Evolutionary conservation across 1,140 invertebrate species (phyloP).

Genomic region (Adelges cooleyi): DNA sequence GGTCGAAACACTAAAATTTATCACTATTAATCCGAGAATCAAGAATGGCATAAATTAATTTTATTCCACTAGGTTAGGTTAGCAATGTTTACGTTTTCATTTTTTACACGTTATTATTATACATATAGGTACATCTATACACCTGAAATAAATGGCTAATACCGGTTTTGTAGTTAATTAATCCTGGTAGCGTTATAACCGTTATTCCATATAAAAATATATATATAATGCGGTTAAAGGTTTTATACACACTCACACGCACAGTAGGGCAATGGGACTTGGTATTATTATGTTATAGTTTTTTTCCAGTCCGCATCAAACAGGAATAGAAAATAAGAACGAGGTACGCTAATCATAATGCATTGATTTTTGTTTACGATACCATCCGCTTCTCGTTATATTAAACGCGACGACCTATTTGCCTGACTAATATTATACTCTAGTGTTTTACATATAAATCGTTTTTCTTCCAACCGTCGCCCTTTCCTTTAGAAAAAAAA

Average conservation of each 20-base stretch:
- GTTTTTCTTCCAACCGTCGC: too few relatives aligned
- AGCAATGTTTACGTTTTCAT: too few relatives aligned
- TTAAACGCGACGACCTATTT: too few relatives aligned
- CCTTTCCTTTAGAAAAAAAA: too few relatives aligned
- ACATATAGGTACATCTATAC: too few relatives aligned
- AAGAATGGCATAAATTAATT: too few relatives aligned
- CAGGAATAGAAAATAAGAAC: not conserved
- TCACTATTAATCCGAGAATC: too few relatives aligned
- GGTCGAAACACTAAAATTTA: too few relatives aligned
- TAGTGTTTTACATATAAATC: too few relatives aligned
- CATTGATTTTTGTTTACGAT: constrained; percentile 1
- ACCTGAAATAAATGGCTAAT: not conserved
- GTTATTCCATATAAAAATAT: not conserved
- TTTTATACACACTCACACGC: not conserved
- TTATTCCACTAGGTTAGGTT: too few relatives aligned
- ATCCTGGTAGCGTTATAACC: constrained; percentile 11
- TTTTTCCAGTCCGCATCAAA: not conserved
- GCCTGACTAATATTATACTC: too few relatives aligned
- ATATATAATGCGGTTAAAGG: not conserved
- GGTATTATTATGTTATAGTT: not conserved
- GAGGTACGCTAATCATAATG: not conserved
- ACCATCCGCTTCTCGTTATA: not conserved
- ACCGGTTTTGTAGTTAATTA: constrained; percentile 20
- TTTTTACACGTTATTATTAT: too few relatives aligned
- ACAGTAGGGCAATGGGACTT: constrained; percentile 17